phyloP scores from a whole-genome alignment of 2,888 invertebrate genomes.

The Drepanosiphum platanoidis region DNA sequence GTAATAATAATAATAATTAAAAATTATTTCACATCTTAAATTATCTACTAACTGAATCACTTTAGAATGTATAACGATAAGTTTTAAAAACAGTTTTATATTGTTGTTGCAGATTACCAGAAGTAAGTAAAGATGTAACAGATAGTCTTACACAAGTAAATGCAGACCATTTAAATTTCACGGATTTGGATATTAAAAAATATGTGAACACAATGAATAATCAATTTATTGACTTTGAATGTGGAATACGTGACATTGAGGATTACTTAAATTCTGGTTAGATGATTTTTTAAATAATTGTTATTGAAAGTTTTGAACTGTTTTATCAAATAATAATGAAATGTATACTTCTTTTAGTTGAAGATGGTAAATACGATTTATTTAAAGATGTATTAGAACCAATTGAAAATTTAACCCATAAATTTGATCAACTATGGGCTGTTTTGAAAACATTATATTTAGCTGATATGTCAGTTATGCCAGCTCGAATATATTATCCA shows the following conservation, averaged over 20 bases:
- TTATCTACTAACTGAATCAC: too few species aligned
- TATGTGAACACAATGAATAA: slow-evolving; percentile 86
- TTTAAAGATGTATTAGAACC: slow-evolving; percentile 79
- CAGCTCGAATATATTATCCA: slow-evolving; percentile 79
- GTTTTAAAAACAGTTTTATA: slow-evolving; percentile 31
- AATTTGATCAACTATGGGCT: slow-evolving; percentile 87
- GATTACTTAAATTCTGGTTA: slow-evolving; percentile 68
- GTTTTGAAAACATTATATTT: slow-evolving; percentile 85
- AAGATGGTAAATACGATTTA: slow-evolving; percentile 70
- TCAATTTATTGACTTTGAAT: slow-evolving; percentile 83
- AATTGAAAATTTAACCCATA: slow-evolving; percentile 77
- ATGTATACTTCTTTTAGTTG: slow-evolving; percentile 64
- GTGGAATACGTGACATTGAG: slow-evolving; percentile 77
- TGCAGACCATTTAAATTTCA: slow-evolving; percentile 83
- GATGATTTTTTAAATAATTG: slow-evolving; percentile 33
- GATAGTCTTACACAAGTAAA: slow-evolving; percentile 79
- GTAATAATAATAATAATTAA: too few species aligned
- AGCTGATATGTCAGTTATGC: slow-evolving; percentile 82
- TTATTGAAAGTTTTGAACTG: not conserved
- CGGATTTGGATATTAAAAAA: slow-evolving; percentile 81
- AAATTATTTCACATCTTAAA: slow-evolving; percentile 1
- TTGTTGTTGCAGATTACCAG: slow-evolving; percentile 69
- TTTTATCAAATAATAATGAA: slow-evolving; percentile 24
- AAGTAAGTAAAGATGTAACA: slow-evolving; percentile 75
- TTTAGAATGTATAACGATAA: too few species aligned